Evolutionary conservation across 30 jellyfish, hydroid and myxozoan species (phyloP), one percentile per base, ranked within the genome.

Genomic region (Mastigias papua): DNA sequence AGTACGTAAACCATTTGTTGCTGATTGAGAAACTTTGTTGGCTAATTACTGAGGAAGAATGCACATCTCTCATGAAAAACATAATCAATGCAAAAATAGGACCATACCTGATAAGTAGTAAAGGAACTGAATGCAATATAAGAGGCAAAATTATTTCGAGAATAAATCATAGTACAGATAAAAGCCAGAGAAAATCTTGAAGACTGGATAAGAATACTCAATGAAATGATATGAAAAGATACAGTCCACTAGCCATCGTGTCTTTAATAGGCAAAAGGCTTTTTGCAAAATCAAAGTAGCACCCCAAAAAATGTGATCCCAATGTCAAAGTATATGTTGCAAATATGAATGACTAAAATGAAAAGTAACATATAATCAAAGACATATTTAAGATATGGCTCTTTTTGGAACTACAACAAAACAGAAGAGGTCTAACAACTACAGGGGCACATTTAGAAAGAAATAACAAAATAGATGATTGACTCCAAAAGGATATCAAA

Each of bases 11-110:
- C 91, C 80, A 63, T 73, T 90, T 90, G 68, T 20, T 80, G 16
- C 91, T 34, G 21, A 82, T 33, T 71, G 91, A 50, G 58, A 90
- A 29, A 1, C 80, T 77, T 32, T 67, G 66, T 7, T 57, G 82
- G 42, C 48, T 54, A 30, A 46, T 0, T 16, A 82, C 57, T 22
- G 87, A 16, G 1, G 88, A 94, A 73, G 88, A 48, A 62, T 76
- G 77, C 13, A 90, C 85, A 73, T 90, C 95, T 57, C 66, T 90
- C 29, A 27, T 25, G 60, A 81, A 90, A 69, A 49, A 82, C 13
- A 90, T 27, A 82, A 90, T 0, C 69, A 82, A 54, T 0, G 95
- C 92, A 90, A 90, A 90, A 6, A 90, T 48, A 10, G 97, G 97
- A 25, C 97, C 97, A 82, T 90, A 90, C 74, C 97, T 90, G 15